Evolutionary conservation across 2,888 invertebrate species (phyloP).

Genomic region (Adelognathus sp.): DNA sequence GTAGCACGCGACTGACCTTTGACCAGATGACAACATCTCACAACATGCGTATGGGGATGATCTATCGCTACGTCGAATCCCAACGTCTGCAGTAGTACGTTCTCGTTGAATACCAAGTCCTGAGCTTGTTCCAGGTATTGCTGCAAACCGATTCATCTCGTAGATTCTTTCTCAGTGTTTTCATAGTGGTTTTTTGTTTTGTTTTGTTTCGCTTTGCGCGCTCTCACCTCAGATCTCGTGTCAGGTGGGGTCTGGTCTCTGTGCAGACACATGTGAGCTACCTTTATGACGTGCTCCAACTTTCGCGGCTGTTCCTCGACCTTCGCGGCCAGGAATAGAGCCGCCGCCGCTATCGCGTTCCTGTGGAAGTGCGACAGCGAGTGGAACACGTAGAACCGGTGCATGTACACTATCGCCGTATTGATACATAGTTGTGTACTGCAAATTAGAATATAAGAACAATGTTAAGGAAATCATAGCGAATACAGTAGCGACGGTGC

Average conservation of each 20-base stretch:
- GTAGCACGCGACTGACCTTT: conserved; percentile 95
- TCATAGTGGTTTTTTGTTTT: conserved; percentile 25
- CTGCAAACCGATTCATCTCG: conserved; percentile 77
- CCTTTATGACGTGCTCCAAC: conserved; percentile 97
- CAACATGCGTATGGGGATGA: conserved; percentile 98
- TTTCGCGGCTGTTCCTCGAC: conserved; percentile 99
- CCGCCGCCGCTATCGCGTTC: conserved; percentile 96
- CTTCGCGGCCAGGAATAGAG: conserved; percentile 98
- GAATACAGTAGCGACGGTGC: neutral
- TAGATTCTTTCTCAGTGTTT: conserved; percentile 39
- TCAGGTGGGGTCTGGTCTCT: conserved; percentile 86
- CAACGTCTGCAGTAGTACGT: conserved; percentile 96
- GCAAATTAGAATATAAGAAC: conserved; percentile 6
- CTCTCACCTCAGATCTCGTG: conserved; percentile 87
- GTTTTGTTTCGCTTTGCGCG: conserved; percentile 4
- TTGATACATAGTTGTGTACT: conserved; percentile 98
- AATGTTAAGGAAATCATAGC: conserved; percentile 46
- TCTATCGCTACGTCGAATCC: conserved; percentile 99
- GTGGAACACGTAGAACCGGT: conserved; percentile 99
- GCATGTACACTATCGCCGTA: conserved; percentile 99
- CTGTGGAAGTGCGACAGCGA: conserved; percentile 97
- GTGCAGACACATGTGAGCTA: conserved; percentile 94
- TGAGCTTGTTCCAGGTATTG: conserved; percentile 90
- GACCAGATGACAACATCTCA: conserved; percentile 97
- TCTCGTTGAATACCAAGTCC: conserved; percentile 98